Percentiles rank a stretch among this genome's conserved stretches.
Evolutionary conservation across 2,797 vertebrate genomes (phyloP).

Genomic region (Phrynocephalus guinanensis): DNA sequence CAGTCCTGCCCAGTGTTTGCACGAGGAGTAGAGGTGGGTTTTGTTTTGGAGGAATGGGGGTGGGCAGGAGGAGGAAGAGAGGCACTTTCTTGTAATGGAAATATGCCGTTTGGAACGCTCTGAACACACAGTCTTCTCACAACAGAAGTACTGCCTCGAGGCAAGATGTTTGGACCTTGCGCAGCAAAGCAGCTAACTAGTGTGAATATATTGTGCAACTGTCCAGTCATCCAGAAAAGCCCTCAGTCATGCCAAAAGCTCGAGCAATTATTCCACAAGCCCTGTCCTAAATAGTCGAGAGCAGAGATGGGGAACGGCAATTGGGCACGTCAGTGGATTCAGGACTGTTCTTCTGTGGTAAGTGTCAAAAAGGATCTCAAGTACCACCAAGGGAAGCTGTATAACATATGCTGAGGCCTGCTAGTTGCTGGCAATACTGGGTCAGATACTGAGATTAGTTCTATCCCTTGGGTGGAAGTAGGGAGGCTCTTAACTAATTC

Average conservation of each 20-base stretch:
- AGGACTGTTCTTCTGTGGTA: neutral
- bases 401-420: neutral
- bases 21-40: neutral
- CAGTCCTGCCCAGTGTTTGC: neutral
- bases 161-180: conserved; percentile 5
- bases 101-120: neutral
- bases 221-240: conserved; percentile 18
- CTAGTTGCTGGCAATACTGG: neutral
- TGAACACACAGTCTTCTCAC: neutral
- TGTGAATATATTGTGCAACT: conserved; percentile 29
- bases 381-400: neutral
- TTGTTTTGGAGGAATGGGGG: too few relatives aligned
- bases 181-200: conserved; percentile 16
- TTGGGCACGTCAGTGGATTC: neutral
- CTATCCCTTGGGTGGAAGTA: too few relatives aligned
- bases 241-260: neutral
- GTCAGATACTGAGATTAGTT: too few relatives aligned
- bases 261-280: conserved; percentile 30
- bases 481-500: too few relatives aligned
- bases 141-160: conserved; percentile 14
- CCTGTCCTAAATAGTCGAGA: neutral
- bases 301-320: neutral
- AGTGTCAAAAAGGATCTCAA: neutral
- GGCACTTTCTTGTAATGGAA: neutral
- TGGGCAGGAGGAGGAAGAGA: too few relatives aligned